Percentiles rank a stretch among this genome's conserved stretches.
phyloP scores from a whole-genome alignment of 1,140 invertebrate species.

The Temnothorax curvispinosus region DNA sequence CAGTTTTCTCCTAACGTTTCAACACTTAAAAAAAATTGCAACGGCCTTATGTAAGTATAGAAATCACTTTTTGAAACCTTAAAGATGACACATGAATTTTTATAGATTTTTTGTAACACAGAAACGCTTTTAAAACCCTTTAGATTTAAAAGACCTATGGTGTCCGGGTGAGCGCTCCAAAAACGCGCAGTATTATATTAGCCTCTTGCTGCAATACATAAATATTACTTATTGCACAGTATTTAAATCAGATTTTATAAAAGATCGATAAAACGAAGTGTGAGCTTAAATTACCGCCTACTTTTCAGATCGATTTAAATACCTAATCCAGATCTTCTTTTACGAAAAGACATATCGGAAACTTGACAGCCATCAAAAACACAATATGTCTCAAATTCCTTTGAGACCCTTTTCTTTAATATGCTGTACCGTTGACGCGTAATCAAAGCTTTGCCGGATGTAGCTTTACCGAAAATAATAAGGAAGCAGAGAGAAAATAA shows the following conservation, averaged over 20 bases:
- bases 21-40: no score
- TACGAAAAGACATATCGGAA: background rate
- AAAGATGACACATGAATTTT: no score
- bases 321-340: background rate
- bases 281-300: background rate
- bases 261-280: background rate
- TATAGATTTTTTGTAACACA: no score
- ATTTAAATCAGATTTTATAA: slow-evolving; percentile 19
- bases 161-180: no score
- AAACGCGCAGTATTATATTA: background rate
- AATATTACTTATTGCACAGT: background rate
- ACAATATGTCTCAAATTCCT: background rate
- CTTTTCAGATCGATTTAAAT: slow-evolving; percentile 12
- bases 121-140: no score
- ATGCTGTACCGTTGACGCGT: background rate
- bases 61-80: no score
- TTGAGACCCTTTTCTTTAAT: background rate
- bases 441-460: background rate
- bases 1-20: no score
- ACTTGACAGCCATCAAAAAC: background rate
- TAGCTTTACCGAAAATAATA: background rate
- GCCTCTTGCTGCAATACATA: background rate
- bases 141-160: no score
- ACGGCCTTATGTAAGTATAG: no score
- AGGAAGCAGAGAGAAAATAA: background rate